phyloP scores from a whole-genome alignment of 2,113 vertebrate species.

The Pristiophorus japonicus region DNA sequence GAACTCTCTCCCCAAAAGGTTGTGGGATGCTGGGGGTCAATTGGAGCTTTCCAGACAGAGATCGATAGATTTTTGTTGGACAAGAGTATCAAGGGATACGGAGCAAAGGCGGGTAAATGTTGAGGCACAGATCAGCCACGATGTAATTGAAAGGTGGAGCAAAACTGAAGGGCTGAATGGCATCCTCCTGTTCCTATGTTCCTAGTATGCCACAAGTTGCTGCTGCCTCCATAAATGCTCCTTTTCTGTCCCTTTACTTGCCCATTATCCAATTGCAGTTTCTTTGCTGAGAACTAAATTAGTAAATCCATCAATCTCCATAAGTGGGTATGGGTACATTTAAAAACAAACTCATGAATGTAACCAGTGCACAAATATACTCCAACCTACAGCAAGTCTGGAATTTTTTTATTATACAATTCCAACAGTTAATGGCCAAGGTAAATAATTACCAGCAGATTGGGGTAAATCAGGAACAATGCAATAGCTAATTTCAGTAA shows the following conservation, averaged over 20 bases:
- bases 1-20: too few relatives aligned
- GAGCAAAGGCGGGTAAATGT: too few relatives aligned
- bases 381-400: constrained; percentile 19
- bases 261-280: neutral
- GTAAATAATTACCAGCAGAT: constrained; percentile 36
- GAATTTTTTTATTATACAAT: constrained; percentile 34
- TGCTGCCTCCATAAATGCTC: neutral
- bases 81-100: neutral
- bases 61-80: neutral
- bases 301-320: constrained; percentile 13
- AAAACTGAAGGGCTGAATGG: neutral
- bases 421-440: constrained; percentile 30
- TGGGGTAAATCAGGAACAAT: constrained; percentile 33
- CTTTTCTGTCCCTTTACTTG: neutral
- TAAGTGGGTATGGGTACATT: neutral
- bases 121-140: neutral
- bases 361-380: neutral
- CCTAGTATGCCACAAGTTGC: neutral
- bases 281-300: neutral
- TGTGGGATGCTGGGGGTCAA: too few relatives aligned
- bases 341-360: neutral
- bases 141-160: neutral
- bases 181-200: neutral
- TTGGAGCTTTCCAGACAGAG: neutral
- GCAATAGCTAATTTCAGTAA: constrained; percentile 32